A percentile compares a stretch with the other conserved stretches of the same genome.
These are phyloP conservation scores for Chaetodon trifascialis DNA, from an alignment of 2,113 vertebrate species.

Conservation along the genomic window DNA sequence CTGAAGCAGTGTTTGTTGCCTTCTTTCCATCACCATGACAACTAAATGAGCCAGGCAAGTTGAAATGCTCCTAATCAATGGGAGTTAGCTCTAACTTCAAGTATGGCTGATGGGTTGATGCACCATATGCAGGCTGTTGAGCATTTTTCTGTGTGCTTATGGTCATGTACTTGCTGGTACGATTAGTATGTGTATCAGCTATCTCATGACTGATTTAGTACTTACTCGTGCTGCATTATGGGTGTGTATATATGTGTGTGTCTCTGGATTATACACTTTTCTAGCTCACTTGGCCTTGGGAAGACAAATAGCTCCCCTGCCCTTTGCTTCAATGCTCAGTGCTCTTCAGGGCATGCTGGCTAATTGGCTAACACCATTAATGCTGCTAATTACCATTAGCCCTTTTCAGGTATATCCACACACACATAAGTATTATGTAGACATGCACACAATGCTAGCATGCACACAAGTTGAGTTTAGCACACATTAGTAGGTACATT, in stretches of 20 bases:
- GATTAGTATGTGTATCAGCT: slow-evolving; percentile 12
- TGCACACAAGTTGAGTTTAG: neutral
- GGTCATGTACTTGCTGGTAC: neutral
- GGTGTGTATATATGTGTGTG: neutral
- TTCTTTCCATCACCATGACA: slow-evolving; percentile 26
- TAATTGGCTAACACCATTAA: slow-evolving; percentile 62
- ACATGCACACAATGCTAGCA: neutral
- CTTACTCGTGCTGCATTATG: neutral
- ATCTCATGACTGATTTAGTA: neutral
- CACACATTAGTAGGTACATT: neutral
- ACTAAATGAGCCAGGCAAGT: slow-evolving; percentile 3
- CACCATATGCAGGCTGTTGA: neutral
- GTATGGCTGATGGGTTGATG: neutral
- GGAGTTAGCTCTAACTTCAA: neutral
- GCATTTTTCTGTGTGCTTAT: neutral
- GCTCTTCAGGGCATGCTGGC: slow-evolving; percentile 45
- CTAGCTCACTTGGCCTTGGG: slow-evolving; percentile 31
- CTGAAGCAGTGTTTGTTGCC: neutral
- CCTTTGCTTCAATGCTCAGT: slow-evolving; percentile 41
- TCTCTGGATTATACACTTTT: neutral
- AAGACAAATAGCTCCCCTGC: slow-evolving; percentile 50
- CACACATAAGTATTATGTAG: slow-evolving; percentile 12
- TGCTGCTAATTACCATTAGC: slow-evolving; percentile 59
- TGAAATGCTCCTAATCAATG: neutral
- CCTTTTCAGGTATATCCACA: slow-evolving; percentile 35